A percentile compares a stretch with the other conserved stretches of the same genome.
Conservation (phyloP, 2,113 vertebrate genomes). For the Pygoscelis adeliae region DNA sequence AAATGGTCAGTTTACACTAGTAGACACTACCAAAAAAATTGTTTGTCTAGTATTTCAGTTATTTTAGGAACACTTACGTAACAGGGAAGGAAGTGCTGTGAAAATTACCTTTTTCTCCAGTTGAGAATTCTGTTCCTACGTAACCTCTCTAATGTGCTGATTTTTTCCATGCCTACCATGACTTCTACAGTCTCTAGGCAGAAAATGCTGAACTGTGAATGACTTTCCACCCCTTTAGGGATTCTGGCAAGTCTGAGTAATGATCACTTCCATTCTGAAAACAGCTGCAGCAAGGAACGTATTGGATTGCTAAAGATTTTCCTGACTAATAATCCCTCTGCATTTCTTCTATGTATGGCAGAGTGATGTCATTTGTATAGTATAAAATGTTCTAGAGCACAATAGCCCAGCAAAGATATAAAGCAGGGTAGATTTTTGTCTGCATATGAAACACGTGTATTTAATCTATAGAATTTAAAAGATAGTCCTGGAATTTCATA, state of each 20-base stretch:
- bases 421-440: neutral
- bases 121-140: neutral
- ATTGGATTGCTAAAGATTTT: constrained; percentile 12
- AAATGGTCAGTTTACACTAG: neutral
- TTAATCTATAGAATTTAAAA: neutral
- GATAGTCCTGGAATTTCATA: neutral
- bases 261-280: constrained; percentile 26
- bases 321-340: neutral
- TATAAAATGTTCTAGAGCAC: neutral
- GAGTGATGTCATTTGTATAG: neutral
- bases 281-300: constrained; percentile 9
- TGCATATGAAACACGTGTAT: neutral
- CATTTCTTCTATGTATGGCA: neutral
- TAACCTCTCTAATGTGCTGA: neutral
- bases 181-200: constrained; percentile 6
- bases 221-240: neutral
- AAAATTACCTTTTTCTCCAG: neutral
- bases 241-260: constrained; percentile 22
- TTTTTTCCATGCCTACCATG: neutral
- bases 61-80: neutral
- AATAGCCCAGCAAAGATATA: neutral
- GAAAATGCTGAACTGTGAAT: constrained; percentile 26
- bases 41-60: neutral
- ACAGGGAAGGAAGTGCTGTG: neutral
- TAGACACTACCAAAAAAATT: neutral